Conservation (phyloP, 2,888 invertebrate genomes). For the Drosophila histrio region DNA sequence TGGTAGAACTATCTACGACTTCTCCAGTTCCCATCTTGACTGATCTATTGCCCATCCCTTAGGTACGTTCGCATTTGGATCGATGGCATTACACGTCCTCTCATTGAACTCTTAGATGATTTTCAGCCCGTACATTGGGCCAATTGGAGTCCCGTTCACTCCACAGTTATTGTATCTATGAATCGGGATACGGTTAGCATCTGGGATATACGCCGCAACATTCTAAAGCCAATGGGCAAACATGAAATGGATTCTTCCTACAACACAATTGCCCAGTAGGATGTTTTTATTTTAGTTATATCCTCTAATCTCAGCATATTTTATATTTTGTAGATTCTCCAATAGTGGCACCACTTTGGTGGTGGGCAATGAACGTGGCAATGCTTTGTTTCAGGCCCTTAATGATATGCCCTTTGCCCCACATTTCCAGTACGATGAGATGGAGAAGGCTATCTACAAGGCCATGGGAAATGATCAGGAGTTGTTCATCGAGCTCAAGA, state of each 20-base stretch:
- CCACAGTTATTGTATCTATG: constrained; percentile 89
- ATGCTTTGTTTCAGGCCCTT: constrained; percentile 88
- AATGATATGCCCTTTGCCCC: constrained; percentile 91
- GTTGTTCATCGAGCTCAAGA: constrained; percentile 87
- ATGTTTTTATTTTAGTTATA: too few species aligned
- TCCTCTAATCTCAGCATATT: not conserved
- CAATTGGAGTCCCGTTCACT: constrained; percentile 90
- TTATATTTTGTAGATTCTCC: constrained; percentile 85
- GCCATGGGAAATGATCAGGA: constrained; percentile 88
- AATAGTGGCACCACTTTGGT: constrained; percentile 88
- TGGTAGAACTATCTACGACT: constrained; percentile 83
- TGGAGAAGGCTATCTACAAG: constrained; percentile 88
- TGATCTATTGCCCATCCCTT: not conserved
- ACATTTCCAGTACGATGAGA: constrained; percentile 87
- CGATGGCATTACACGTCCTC: constrained; percentile 88
- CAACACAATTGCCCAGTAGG: constrained; percentile 71
- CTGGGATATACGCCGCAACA: constrained; percentile 92
- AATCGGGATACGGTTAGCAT: constrained; percentile 88
- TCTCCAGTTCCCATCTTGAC: too few species aligned
- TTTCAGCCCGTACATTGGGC: constrained; percentile 86
- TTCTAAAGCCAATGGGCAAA: constrained; percentile 86
- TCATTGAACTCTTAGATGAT: constrained; percentile 85
- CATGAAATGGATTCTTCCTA: constrained; percentile 69
- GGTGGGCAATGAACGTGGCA: constrained; percentile 89
- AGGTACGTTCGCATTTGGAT: constrained; percentile 90